Evolutionary conservation across 2,888 invertebrate genomes (phyloP).

Genomic region (Leptopilina drosophilae): DNA sequence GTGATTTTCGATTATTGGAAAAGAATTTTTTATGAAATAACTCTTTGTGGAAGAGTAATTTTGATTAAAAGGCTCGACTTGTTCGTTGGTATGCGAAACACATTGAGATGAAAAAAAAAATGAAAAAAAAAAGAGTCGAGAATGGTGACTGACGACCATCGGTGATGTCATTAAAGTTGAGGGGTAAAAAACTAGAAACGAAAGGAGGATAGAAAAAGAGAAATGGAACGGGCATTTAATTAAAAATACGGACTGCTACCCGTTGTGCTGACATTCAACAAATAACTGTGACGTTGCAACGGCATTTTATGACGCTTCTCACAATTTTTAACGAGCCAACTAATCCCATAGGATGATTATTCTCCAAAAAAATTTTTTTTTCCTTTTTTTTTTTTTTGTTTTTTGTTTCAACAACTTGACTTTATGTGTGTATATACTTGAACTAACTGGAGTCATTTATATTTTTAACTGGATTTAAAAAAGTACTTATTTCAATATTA

Average conservation of each 20-base stretch:
- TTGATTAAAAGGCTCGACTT: slow-evolving; percentile 19
- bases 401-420: neutral
- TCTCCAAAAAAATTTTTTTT: neutral
- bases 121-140: slow-evolving; percentile 27
- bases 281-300: slow-evolving; percentile 22
- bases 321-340: slow-evolving; percentile 28
- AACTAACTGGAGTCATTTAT: slow-evolving; percentile 7
- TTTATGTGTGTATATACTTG: neutral
- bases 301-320: slow-evolving; percentile 29
- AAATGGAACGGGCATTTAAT: slow-evolving; percentile 58
- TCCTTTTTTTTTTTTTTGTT: neutral
- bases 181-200: slow-evolving; percentile 3
- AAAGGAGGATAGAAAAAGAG: slow-evolving; percentile 13
- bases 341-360: slow-evolving; percentile 8
- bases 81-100: slow-evolving; percentile 12
- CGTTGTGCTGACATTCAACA: slow-evolving; percentile 40
- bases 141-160: slow-evolving; percentile 26
- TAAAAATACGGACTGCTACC: slow-evolving; percentile 60
- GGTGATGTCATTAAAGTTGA: slow-evolving; percentile 12
- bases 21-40: neutral
- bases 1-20: slow-evolving; percentile 6
- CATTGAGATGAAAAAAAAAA: slow-evolving; percentile 2
- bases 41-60: neutral
- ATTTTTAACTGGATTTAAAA: neutral
- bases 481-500: too few species aligned